Conservation (phyloP, 2,113 vertebrate species). For the Ceratotherium simum region DNA sequence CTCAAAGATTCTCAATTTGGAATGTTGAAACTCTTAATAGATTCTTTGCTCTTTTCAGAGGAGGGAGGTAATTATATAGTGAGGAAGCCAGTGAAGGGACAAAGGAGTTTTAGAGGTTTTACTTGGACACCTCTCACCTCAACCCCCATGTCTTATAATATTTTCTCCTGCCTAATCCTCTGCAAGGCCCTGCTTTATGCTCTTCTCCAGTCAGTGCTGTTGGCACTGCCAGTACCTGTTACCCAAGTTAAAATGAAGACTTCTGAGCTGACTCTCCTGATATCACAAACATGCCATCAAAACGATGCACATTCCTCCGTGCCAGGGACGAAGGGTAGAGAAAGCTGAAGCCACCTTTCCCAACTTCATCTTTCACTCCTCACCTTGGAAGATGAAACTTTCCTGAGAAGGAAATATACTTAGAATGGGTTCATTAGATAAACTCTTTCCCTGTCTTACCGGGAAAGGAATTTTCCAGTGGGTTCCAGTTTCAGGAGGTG, state of each 20-base stretch:
- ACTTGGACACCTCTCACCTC: not conserved
- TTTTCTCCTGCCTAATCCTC: not conserved
- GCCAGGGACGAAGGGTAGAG: no score
- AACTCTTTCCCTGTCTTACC: constrained; percentile 27
- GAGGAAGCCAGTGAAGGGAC: not conserved
- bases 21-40: not conserved
- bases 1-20: not conserved
- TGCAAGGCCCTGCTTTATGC: not conserved
- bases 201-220: not conserved
- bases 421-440: constrained; percentile 46
- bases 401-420: not conserved
- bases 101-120: not conserved
- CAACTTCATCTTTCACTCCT: not conserved
- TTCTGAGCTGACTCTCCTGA: not conserved
- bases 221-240: not conserved
- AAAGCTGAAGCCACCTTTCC: not conserved
- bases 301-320: accelerated
- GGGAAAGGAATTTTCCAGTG: constrained; percentile 68
- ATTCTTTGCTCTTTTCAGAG: not conserved
- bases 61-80: not conserved
- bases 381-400: constrained; percentile 10
- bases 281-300: not conserved
- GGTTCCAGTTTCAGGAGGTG: constrained; percentile 59
- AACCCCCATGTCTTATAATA: not conserved
- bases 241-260: not conserved